Evolutionary conservation across 2,797 vertebrate genomes (phyloP).

Genomic region (Syndactyla subalaris): DNA sequence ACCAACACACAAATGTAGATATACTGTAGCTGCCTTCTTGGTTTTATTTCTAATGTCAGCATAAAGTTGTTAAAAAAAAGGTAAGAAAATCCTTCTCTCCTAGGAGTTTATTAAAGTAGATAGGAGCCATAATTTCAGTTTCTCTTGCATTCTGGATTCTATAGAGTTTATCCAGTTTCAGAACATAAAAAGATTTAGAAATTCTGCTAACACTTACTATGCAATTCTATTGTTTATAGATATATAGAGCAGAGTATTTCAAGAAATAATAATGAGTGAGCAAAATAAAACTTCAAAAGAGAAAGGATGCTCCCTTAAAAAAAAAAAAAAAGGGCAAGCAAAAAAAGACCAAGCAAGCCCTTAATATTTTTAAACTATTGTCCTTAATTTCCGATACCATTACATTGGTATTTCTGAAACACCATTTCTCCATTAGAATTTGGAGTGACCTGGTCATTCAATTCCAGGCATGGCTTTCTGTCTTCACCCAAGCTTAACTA

Average conservation of each 20-base stretch:
- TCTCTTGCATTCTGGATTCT: slow-evolving; percentile 13
- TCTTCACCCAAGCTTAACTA: slow-evolving; percentile 97
- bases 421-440: slow-evolving; percentile 96
- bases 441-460: slow-evolving; percentile 96
- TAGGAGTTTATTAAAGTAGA: slow-evolving; percentile 30
- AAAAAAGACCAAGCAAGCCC: not conserved
- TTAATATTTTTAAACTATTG: slow-evolving; percentile 82
- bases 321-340: not conserved
- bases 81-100: not conserved
- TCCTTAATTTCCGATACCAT: slow-evolving; percentile 91
- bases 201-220: not conserved
- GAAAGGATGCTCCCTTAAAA: not conserved
- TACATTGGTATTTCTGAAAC: slow-evolving; percentile 88
- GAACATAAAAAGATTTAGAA: slow-evolving; percentile 30
- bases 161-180: slow-evolving; percentile 26
- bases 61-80: slow-evolving; percentile 37
- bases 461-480: slow-evolving; percentile 93
- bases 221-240: slow-evolving; percentile 27
- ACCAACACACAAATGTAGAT: slow-evolving; percentile 19
- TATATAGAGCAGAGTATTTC: not conserved
- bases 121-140: slow-evolving; percentile 9
- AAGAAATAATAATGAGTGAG: not conserved
- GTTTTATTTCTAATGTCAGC: slow-evolving; percentile 24
- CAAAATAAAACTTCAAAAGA: slow-evolving; percentile 16
- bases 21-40: not conserved